Percentiles rank a stretch among this genome's conserved stretches.
Evolutionary conservation across 2,888 invertebrate species (phyloP).

Genomic region (Dryomyza anilis): DNA sequence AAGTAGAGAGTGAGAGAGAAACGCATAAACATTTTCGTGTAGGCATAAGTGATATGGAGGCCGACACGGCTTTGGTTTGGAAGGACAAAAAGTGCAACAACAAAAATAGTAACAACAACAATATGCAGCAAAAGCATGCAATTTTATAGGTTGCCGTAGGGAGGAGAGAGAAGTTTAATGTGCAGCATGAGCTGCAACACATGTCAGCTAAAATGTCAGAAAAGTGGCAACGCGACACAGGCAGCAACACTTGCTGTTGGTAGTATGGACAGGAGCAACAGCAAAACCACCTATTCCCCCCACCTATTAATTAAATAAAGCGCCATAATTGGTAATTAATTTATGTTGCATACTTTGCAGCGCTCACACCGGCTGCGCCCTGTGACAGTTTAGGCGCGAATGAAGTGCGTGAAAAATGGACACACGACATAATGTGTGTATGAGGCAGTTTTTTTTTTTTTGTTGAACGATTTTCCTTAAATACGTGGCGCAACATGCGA

Average conservation of each 20-base stretch:
- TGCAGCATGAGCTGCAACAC: background rate
- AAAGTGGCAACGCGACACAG: no score
- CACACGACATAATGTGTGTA: no score
- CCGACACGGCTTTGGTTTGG: background rate
- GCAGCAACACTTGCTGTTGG: no score
- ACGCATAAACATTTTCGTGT: no score
- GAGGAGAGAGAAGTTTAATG: background rate
- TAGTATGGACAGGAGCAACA: background rate
- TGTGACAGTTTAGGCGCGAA: no score
- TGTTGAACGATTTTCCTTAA: background rate
- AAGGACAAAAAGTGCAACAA: background rate
- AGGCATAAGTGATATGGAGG: background rate
- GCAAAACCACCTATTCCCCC: background rate
- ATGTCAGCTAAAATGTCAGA: no score
- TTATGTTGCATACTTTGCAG: constrained; percentile 57
- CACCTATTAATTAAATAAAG: constrained; percentile 41
- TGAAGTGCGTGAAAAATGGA: constrained; percentile 9
- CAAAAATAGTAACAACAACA: background rate
- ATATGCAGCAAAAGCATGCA: background rate
- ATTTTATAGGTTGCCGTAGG: background rate
- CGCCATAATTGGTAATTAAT: constrained; percentile 59
- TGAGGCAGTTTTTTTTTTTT: background rate
- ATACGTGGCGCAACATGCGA: constrained; percentile 2
- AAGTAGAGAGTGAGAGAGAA: no score
- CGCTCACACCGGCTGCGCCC: no score